phyloP scores from a whole-genome alignment of 1,140 invertebrate species.

The Calosoma granatense region DNA sequence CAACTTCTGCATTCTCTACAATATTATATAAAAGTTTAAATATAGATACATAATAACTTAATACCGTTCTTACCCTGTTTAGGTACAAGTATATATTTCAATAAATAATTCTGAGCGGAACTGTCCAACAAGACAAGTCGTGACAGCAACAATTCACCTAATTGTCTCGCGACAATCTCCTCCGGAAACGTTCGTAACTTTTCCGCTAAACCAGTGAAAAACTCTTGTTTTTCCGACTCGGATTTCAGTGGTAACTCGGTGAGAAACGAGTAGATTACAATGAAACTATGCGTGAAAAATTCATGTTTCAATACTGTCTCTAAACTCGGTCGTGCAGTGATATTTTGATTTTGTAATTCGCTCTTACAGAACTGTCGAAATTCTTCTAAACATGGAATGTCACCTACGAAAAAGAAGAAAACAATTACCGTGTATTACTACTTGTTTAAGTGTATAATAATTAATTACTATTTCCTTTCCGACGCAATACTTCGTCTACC shows the following conservation, averaged over 20 bases:
- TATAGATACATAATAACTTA: neutral
- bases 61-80: constrained; percentile 39
- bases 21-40: constrained; percentile 16
- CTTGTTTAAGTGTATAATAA: no score
- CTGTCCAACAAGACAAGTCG: constrained; percentile 71
- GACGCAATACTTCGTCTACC: constrained; percentile 58
- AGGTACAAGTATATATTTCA: constrained; percentile 64
- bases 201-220: constrained; percentile 56
- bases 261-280: constrained; percentile 69
- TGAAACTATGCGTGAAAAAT: constrained; percentile 75
- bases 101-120: constrained; percentile 60
- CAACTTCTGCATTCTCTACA: constrained; percentile 36
- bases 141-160: constrained; percentile 63
- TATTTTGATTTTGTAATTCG: constrained; percentile 48
- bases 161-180: constrained; percentile 63
- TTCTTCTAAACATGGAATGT: constrained; percentile 51
- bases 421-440: no score
- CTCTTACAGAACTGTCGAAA: constrained; percentile 57
- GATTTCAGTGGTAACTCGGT: constrained; percentile 68
- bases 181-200: constrained; percentile 62
- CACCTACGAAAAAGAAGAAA: constrained; percentile 46
- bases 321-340: constrained; percentile 47
- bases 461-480: constrained; percentile 44
- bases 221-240: constrained; percentile 60
- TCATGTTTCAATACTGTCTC: constrained; percentile 53